Conservation (phyloP, 2,797 vertebrate species). For the Atherinosoma microstoma region DNA sequence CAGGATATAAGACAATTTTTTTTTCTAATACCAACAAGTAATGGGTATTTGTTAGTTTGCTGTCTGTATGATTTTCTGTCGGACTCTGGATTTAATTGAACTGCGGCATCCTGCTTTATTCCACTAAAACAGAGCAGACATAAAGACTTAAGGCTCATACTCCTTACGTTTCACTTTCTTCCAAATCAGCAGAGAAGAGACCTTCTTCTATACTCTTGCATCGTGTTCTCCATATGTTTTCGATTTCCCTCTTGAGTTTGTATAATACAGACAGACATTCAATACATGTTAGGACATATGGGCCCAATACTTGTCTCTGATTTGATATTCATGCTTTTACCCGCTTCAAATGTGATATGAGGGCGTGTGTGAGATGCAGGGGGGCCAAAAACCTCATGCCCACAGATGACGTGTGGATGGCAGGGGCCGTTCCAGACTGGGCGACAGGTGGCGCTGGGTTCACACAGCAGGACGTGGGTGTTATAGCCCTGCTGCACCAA, state of each 20-base stretch:
- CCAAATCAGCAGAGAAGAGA: neutral
- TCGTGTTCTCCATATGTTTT: conserved; percentile 17
- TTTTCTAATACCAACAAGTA: neutral
- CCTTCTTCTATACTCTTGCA: neutral
- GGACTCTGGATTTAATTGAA: conserved; percentile 8
- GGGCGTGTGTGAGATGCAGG: conserved; percentile 42
- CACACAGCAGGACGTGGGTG: conserved; percentile 82
- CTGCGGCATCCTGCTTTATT: conserved; percentile 20
- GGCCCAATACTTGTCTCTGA: conserved; percentile 9
- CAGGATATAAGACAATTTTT: neutral
- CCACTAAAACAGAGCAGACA: conserved; percentile 26
- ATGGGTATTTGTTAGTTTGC: neutral
- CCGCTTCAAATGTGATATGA: conserved; percentile 43
- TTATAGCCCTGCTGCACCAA: conserved; percentile 68
- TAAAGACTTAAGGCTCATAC: neutral
- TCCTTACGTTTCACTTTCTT: neutral
- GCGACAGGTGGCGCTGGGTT: conserved; percentile 84
- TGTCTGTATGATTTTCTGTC: neutral
- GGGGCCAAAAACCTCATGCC: conserved; percentile 47
- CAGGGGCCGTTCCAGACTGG: conserved; percentile 74
- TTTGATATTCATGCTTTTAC: conserved; percentile 26
- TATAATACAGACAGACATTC: neutral
- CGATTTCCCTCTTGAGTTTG: neutral
- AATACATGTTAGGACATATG: neutral
- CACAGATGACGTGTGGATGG: conserved; percentile 70